Base-by-base conservation (phyloP, 1,140 invertebrate genomes). In the Cotesia chilonis region DNA sequence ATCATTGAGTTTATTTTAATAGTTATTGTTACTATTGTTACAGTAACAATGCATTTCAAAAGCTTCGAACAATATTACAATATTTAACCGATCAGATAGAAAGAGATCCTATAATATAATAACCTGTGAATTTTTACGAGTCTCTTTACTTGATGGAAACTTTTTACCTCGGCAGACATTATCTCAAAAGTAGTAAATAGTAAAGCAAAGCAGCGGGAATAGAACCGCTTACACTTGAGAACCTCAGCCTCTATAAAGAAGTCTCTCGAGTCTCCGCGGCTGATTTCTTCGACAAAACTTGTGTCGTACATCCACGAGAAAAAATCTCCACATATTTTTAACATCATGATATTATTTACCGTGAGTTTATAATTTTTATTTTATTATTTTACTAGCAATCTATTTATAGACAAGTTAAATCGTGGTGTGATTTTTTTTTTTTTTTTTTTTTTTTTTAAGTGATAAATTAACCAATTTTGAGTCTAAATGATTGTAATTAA, bases 101-200 rank as follows among this genome's bases (percentile, higher is more conserved):
- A 28, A 28, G 28, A 28, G 28, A 28, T 28, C 28, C 28, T 28
- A 28, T 28, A 28, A 28, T 28, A 28, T 28, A 28, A 28, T 28
- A 28, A 74, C 76, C 72, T 77, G 54, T 66, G 57, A 69, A 72
- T 66, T 57, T 67, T 67, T 68, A 35, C 55, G 12, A 54, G 64
- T 73, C 72, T 71, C 7, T 47, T 47, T 6, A 47, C 28, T 28
- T 3, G 28, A 47, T 47, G 41, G 41, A 47, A 47, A 47, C 41
- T 81, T 74, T 68, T 80, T 80, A 80, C 74, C 73, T 52, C 41
- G 76, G 75, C 77, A 77, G 81, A 79, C 79, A 79, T 47, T 47
- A 78, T 76, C 80, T 78, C 79, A 80, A 78, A 83, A 81, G 80
- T 79, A 76, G 76, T 73, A 83, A 81, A 79, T 79, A 75, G 76